Evolutionary conservation across 92 coral and sea anemone species (phyloP).

Genomic region (Epizoanthus stellaris): DNA sequence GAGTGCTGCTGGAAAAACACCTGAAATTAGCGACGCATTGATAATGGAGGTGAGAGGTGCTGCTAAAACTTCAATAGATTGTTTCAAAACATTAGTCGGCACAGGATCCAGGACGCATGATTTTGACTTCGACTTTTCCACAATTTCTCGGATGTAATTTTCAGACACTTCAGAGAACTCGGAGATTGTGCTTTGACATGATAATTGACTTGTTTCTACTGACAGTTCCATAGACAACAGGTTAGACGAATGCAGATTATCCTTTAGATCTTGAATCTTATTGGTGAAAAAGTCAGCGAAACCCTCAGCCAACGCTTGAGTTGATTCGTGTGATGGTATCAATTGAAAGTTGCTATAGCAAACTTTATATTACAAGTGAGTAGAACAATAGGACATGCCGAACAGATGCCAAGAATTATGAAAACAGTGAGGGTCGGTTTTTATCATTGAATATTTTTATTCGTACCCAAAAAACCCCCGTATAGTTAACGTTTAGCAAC

Average conservation of each 20-base stretch:
- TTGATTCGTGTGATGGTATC: too few relatives aligned
- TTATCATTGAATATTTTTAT: too few relatives aligned
- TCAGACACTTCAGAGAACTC: conserved; percentile 46
- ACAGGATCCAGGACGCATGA: conserved; percentile 50
- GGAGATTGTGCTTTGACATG: conserved; percentile 11
- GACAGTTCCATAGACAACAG: conserved; percentile 29
- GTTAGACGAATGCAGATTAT: conserved; percentile 39
- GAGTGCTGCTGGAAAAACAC: conserved; percentile 24
- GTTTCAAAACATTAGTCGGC: conserved; percentile 47
- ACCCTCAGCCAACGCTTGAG: too few relatives aligned
- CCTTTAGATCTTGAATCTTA: neutral
- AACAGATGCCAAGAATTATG: too few relatives aligned
- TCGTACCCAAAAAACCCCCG: too few relatives aligned
- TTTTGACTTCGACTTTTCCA: conserved; percentile 47
- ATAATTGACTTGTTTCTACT: neutral
- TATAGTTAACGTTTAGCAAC: too few relatives aligned
- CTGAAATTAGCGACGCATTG: conserved; percentile 25
- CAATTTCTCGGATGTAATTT: conserved; percentile 15
- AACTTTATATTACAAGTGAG: too few relatives aligned
- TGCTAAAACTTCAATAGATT: conserved; percentile 18
- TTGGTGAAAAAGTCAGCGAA: too few relatives aligned
- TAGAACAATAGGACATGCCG: too few relatives aligned
- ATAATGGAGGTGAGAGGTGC: conserved; percentile 38
- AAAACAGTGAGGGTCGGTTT: too few relatives aligned
- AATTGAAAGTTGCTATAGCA: too few relatives aligned